Percentiles rank a stretch among this genome's conserved stretches.
These are phyloP conservation scores for Cephus nigrinus DNA, from an alignment of 2,888 invertebrate species.

Conservation along the genomic window DNA sequence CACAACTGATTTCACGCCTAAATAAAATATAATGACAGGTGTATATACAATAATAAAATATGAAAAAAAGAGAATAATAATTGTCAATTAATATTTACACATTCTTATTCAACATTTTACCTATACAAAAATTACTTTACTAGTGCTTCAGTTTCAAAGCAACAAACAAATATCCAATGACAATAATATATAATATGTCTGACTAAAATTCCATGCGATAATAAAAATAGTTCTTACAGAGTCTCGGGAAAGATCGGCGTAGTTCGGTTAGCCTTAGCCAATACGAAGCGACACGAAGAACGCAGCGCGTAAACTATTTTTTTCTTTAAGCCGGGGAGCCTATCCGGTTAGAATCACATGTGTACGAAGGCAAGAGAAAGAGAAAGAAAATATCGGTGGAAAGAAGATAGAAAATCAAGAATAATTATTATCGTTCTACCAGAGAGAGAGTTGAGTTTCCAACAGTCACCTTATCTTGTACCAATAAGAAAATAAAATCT, in stretches of 20 bases:
- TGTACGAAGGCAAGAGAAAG: not conserved
- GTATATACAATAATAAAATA: not conserved
- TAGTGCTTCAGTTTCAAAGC: not conserved
- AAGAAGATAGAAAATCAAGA: not conserved
- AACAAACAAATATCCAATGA: not conserved
- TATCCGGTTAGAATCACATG: not conserved
- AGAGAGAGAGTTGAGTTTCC: not conserved
- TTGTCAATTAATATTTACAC: not conserved
- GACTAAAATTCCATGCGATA: not conserved
- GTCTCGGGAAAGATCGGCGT: not conserved
- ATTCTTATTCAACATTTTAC: not conserved
- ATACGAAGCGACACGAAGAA: not conserved
- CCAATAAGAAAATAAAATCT: not conserved
- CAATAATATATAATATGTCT: not conserved
- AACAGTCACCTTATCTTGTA: not conserved
- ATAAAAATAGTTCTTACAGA: not conserved
- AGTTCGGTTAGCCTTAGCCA: not conserved
- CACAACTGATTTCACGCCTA: slow-evolving; percentile 69
- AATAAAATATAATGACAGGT: slow-evolving; percentile 12
- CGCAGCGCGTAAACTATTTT: not conserved
- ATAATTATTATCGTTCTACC: not conserved
- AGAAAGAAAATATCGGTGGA: not conserved
- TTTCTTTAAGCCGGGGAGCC: not conserved
- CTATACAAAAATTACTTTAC: not conserved
- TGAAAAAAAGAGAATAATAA: not conserved